These are phyloP conservation scores for Clinocottus analis DNA, from an alignment of 2,113 vertebrate species.

Conservation along the genomic window DNA sequence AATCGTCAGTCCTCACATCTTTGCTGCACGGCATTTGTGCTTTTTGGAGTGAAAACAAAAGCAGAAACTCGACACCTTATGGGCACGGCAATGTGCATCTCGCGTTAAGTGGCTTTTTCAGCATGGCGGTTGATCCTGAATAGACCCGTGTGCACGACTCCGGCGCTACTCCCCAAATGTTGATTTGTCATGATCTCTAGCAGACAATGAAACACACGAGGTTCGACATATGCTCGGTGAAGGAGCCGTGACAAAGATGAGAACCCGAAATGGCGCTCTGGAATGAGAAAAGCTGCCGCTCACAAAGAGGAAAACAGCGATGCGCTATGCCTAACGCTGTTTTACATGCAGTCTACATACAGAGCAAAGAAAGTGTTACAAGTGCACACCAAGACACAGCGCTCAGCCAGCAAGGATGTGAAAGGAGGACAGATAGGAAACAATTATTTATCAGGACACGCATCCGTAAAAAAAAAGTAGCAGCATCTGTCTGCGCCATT, in stretches of 20 bases:
- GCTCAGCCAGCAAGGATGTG: constrained; percentile 54
- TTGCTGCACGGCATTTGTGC: constrained; percentile 58
- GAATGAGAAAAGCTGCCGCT: constrained; percentile 27
- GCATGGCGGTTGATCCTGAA: constrained; percentile 62
- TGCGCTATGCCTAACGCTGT: constrained; percentile 51
- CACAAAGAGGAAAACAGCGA: constrained; percentile 48
- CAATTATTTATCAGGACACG: constrained; percentile 79
- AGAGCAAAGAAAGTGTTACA: constrained; percentile 50
- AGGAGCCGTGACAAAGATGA: constrained; percentile 60
- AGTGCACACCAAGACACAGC: constrained; percentile 35
- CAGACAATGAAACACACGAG: constrained; percentile 65
- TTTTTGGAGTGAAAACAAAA: constrained; percentile 70
- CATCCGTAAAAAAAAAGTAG: constrained; percentile 63
- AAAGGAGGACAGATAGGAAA: constrained; percentile 78
- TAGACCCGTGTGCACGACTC: constrained; percentile 49
- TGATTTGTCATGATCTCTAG: constrained; percentile 74
- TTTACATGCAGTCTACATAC: constrained; percentile 65
- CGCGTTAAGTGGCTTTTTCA: constrained; percentile 60
- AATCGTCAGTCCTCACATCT: constrained; percentile 46
- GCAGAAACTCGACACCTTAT: constrained; percentile 60
- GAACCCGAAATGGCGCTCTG: constrained; percentile 54
- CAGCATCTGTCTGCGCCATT: constrained; percentile 75
- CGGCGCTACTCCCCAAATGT: constrained; percentile 54
- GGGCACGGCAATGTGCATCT: constrained; percentile 48
- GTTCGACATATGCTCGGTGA: constrained; percentile 74